phyloP scores from a whole-genome alignment of 2,113 vertebrate species.

The Protomyctophum bolini region DNA sequence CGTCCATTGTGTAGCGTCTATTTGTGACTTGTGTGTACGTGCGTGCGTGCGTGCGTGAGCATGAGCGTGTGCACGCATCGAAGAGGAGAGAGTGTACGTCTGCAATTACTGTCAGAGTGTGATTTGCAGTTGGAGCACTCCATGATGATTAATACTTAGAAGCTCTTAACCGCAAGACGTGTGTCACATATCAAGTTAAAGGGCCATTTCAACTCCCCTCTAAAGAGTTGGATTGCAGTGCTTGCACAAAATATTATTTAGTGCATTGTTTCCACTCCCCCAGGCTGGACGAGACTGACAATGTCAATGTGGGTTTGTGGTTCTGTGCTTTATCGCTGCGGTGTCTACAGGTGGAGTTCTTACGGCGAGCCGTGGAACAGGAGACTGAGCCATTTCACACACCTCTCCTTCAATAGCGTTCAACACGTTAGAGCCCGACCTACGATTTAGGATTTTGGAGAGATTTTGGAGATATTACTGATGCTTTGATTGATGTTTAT shows the following conservation, averaged over 20 bases:
- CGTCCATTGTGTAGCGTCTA: slow-evolving; percentile 52
- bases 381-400: slow-evolving; percentile 18
- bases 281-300: slow-evolving; percentile 20
- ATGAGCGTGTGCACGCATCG: background rate
- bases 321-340: slow-evolving; percentile 10
- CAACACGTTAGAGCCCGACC: no score
- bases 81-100: slow-evolving; percentile 25
- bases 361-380: slow-evolving; percentile 4
- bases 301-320: slow-evolving; percentile 25
- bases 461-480: no score
- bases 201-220: slow-evolving; percentile 37
- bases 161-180: slow-evolving; percentile 60
- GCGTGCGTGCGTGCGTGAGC: slow-evolving; percentile 23
- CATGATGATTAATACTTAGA: slow-evolving; percentile 63
- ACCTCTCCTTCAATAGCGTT: background rate
- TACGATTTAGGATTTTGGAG: no score
- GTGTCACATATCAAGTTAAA: slow-evolving; percentile 68
- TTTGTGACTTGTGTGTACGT: slow-evolving; percentile 24
- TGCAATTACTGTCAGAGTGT: slow-evolving; percentile 64
- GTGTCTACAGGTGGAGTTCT: background rate
- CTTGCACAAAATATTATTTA: slow-evolving; percentile 31
- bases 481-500: no score
- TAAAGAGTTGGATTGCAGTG: slow-evolving; percentile 2
- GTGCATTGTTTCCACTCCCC: slow-evolving; percentile 36
- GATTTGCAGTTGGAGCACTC: slow-evolving; percentile 49